phyloP scores from a whole-genome alignment of 2,797 vertebrate genomes.

The Melanotaenia pygmaea region DNA sequence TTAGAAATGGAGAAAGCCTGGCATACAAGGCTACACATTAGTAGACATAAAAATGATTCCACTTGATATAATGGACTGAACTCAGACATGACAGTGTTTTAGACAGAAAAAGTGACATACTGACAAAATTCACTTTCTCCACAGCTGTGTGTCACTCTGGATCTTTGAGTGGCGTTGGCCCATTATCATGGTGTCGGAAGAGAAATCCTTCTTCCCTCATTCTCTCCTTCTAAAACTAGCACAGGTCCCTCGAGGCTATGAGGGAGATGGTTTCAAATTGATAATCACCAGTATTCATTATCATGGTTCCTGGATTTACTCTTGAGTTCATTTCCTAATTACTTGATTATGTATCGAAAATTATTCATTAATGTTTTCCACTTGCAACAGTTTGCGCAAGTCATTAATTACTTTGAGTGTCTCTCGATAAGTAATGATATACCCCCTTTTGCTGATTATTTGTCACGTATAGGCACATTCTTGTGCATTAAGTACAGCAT shows the following conservation, averaged over 20 bases:
- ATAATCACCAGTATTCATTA: slow-evolving; percentile 86
- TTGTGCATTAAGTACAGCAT: slow-evolving; percentile 52
- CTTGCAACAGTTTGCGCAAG: slow-evolving; percentile 81
- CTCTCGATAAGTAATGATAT: slow-evolving; percentile 79
- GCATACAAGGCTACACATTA: slow-evolving; percentile 66
- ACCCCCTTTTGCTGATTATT: slow-evolving; percentile 49
- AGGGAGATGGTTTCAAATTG: slow-evolving; percentile 83
- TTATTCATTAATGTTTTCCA: slow-evolving; percentile 85
- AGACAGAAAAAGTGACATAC: slow-evolving; percentile 55
- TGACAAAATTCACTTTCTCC: slow-evolving; percentile 51
- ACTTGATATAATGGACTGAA: slow-evolving; percentile 73
- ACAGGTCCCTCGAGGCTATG: slow-evolving; percentile 75
- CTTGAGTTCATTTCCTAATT: slow-evolving; percentile 86
- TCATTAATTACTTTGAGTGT: slow-evolving; percentile 85
- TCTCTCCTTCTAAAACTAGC: slow-evolving; percentile 72
- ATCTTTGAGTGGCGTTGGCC: slow-evolving; percentile 75
- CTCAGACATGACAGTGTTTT: slow-evolving; percentile 71
- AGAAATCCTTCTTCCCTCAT: slow-evolving; percentile 50
- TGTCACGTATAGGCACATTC: slow-evolving; percentile 55
- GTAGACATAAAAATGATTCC: slow-evolving; percentile 69
- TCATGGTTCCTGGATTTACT: slow-evolving; percentile 80
- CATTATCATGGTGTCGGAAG: slow-evolving; percentile 67
- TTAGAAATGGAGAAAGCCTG: slow-evolving; percentile 62
- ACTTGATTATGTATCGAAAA: slow-evolving; percentile 86
- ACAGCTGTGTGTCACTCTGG: slow-evolving; percentile 71